Evolutionary conservation across 2,797 vertebrate species (phyloP).

Genomic region (Pantherophis vulpinus): DNA sequence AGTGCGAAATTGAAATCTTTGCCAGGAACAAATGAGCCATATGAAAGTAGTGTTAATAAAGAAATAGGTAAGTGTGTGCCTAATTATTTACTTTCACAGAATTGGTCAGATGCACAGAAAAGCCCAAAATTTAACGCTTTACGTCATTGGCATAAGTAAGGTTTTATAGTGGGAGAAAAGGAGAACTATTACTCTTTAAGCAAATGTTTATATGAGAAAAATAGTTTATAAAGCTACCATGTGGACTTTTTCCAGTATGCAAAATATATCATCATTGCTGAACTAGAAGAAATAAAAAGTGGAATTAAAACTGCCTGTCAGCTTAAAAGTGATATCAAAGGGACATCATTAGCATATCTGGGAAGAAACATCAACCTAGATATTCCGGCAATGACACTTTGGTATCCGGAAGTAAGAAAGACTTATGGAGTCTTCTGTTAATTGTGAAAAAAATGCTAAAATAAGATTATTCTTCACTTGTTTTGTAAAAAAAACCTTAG

Average conservation of each 20-base stretch:
- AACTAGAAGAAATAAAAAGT: not conserved
- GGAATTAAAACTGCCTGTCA: not conserved
- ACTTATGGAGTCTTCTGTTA: not conserved
- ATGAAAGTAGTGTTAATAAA: conserved; percentile 84
- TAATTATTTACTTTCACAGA: not conserved
- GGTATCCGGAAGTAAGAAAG: not conserved
- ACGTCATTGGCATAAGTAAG: not conserved
- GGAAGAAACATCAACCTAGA: not conserved
- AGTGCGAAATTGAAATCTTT: conserved; percentile 84
- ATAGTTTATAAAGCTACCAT: not conserved
- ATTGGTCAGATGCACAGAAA: not conserved
- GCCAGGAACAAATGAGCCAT: conserved; percentile 84
- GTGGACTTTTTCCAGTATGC: not conserved
- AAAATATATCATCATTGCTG: not conserved
- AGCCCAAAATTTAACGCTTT: not conserved
- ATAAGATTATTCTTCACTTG: not conserved
- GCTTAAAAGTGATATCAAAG: not conserved
- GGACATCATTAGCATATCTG: not conserved
- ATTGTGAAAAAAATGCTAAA: not conserved
- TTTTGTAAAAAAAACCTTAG: not conserved
- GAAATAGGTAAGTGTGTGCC: conserved; percentile 82
- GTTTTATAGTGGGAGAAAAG: not conserved
- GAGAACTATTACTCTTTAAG: not conserved
- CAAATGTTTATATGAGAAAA: not conserved
- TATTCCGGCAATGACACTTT: not conserved